These are phyloP conservation scores for Fistularia commersonii DNA, from an alignment of 2,797 vertebrate species.

Conservation along the genomic window DNA sequence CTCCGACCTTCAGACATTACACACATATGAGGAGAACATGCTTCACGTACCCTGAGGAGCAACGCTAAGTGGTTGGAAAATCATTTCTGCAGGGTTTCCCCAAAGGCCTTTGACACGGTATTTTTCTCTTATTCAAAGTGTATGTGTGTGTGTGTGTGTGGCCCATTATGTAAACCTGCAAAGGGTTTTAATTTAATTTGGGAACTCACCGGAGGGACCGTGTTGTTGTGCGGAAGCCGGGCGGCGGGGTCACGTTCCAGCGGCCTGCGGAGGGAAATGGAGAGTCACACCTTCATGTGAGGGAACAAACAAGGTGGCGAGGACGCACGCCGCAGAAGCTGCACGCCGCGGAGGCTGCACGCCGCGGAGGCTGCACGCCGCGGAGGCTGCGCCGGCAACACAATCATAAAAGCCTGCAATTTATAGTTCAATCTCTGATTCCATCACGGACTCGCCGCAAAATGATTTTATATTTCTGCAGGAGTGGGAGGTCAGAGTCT, in stretches of 20 bases:
- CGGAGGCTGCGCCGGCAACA: constrained; percentile 47
- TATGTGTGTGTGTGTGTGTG: constrained; percentile 8
- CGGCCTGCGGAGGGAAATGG: constrained; percentile 63
- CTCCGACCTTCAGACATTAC: too few species aligned
- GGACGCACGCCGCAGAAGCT: too few species aligned
- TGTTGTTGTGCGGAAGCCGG: constrained; percentile 42
- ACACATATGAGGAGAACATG: too few species aligned
- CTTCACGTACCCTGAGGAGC: too few species aligned
- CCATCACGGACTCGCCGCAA: constrained; percentile 37
- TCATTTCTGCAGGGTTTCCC: too few species aligned
- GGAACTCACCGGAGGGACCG: constrained; percentile 61
- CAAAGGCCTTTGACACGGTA: neutral
- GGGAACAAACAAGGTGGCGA: too few species aligned
- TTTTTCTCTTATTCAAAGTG: constrained; percentile 3
- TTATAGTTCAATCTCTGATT: constrained; percentile 53
- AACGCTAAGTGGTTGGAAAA: too few species aligned
- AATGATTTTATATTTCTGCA: constrained; percentile 45
- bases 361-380: constrained; percentile 42
- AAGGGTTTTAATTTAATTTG: constrained; percentile 51
- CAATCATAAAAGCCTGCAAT: constrained; percentile 54
- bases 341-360: constrained; percentile 39
- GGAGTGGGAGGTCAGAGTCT: constrained; percentile 28
- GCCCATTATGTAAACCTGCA: constrained; percentile 49
- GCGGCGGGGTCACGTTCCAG: constrained; percentile 61
- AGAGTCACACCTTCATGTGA: constrained; percentile 46